Base-by-base conservation (phyloP, 2,888 invertebrate species). In the Drosophila vallismaia region DNA sequence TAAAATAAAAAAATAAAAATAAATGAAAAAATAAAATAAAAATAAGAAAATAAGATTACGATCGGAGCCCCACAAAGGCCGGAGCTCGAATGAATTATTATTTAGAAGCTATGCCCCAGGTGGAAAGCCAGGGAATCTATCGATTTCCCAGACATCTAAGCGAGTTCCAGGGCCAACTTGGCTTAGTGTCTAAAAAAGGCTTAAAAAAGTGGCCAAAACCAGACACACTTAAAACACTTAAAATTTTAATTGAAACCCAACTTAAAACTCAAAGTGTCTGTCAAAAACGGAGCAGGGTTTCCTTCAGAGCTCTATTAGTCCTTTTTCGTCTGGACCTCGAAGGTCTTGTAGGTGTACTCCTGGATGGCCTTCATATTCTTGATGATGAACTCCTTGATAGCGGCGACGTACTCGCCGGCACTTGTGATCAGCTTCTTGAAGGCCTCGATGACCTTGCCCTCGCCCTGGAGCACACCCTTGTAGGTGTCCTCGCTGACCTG, bases 381-480 rank as follows among this genome's bases (percentile, higher is more conserved):
- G 0, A 85, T 64, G 12, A 68, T 9, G 19, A 86, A 77, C 55
- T 82, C 75, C 62, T 74, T 79, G 26, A 86, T n/a, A 50, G 79
- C 79, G 1, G 71, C 60, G 14, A 86, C 64, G 24, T 68, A 86
- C 6, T 77, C 82, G 5, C 33, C 54, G 2, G 88, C 88, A 4
- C 69, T 19, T 7, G 52, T 26, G 8, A 84, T 57, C 0, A 82
- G n/a, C 6, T 72, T 45, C 19, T 81, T 52, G 10, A 87, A 87
- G 7, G 63, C 29, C 14, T 84, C 86, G 4, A 87, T 85, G 9
- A 87, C 45, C 19, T 63, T 54, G 4, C 71, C 74, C 56, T 86
- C 76, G 14, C 83, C 83, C 64, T 83, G 58, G 6, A 83, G 53
- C 14, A 52, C 49, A 2, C 83, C 83, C 53, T 55, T 68, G 19